These are phyloP conservation scores for Siniperca scherzeri DNA, from an alignment of 2,797 vertebrate genomes.

Conservation along the genomic window DNA sequence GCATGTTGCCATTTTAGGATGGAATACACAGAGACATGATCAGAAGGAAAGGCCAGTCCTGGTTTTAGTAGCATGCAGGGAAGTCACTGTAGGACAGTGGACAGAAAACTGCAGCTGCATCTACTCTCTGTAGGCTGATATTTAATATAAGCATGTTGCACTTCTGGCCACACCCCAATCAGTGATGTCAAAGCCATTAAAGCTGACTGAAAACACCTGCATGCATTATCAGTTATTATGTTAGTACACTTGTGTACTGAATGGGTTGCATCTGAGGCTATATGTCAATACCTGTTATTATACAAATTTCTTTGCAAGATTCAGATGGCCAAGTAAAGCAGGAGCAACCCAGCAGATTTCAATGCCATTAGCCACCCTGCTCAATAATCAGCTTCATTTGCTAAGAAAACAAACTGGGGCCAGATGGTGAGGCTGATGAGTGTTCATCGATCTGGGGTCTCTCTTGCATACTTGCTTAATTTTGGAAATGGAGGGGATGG, in stretches of 20 bases:
- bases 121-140: too few relatives aligned
- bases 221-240: conserved; percentile 53
- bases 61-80: neutral
- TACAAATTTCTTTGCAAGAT: conserved; percentile 58
- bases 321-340: conserved; percentile 72
- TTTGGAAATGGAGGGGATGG: conserved; percentile 72
- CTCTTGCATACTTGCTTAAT: conserved; percentile 74
- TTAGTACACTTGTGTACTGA: conserved; percentile 37
- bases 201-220: conserved; percentile 68
- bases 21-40: neutral
- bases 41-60: neutral
- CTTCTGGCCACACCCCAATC: conserved; percentile 58
- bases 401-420: conserved; percentile 84
- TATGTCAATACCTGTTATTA: conserved; percentile 54
- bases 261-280: conserved; percentile 43
- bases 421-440: conserved; percentile 85
- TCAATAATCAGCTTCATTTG: conserved; percentile 86
- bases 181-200: conserved; percentile 49
- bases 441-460: conserved; percentile 85
- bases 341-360: conserved; percentile 74
- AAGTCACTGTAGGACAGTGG: too few relatives aligned
- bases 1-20: neutral
- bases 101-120: too few relatives aligned
- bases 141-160: neutral
- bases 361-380: conserved; percentile 76